Evolutionary conservation across 1,140 invertebrate genomes (phyloP), one percentile per base, ranked within the genome.

Genomic region (Elymnias hypermnestra): DNA sequence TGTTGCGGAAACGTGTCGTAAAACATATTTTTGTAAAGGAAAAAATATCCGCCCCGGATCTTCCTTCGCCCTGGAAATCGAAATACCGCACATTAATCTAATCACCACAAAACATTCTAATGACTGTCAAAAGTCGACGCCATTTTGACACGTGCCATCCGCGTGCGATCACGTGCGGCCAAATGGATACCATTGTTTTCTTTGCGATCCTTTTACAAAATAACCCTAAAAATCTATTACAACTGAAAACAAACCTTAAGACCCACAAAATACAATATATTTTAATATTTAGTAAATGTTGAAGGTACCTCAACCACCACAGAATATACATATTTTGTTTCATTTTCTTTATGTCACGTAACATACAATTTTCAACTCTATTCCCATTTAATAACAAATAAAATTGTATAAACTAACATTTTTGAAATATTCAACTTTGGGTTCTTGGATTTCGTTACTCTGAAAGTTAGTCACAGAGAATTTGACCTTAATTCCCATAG

Each of bases 51-150:
- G 5, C 17, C 33, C 33, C 17, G 33, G 9, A 36, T 36, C 33
- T 21, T 36, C 17, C 33, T 19, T 1, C 19, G 19, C 33, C 18
- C 38, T 59, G 54, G 52, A 63, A 60, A 57, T 57, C 35, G 41
- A 36, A 57, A 63, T 52, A 73, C 62, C 65, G 57, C 64, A 75
- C 78, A 81, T 83, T 81, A 83, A 83, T 83, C 76, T 81, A 83
- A 83, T 83, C 64, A 81, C 78, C 78, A 83, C 78, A 83, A 83
- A 77, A 76, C 75, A 77, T 63, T 53, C 49, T 79, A 79, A 79
- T 83, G 75, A 63, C 63, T 64, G 74, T 62, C 68, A 66, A 64
- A 63, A 62, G 64, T 54, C 53, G 61, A 42, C 61, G 63, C 59
- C 57, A 62, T 60, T 15, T 46, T 49, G 59, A 29, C 68, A 65